Conservation (phyloP, 2,113 vertebrate species). For the Oreamnos americanus region DNA sequence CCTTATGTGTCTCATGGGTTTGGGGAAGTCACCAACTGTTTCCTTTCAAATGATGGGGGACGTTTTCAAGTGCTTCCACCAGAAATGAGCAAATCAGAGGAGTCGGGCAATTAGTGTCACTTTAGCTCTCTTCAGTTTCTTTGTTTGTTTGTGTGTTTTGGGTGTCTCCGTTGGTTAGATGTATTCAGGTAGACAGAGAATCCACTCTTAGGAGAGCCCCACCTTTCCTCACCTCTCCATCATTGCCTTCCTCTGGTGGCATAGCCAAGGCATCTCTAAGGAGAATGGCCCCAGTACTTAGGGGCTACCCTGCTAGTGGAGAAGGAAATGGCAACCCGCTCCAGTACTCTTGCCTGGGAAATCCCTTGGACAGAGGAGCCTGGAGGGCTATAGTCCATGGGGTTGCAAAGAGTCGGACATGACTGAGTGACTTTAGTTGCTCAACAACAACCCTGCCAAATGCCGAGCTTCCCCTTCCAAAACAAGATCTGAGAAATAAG, state of each 20-base stretch:
- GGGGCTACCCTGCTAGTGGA: neutral
- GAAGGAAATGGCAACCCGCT: neutral
- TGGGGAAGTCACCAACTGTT: neutral
- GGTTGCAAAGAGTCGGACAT: neutral
- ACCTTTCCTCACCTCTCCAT: neutral
- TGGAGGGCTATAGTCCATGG: neutral
- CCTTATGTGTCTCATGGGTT: rapidly evolving
- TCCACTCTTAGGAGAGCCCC: no score
- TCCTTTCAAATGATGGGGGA: neutral
- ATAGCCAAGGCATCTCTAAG: neutral
- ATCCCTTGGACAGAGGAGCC: neutral
- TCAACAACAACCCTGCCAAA: neutral
- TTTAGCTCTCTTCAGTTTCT: neutral
- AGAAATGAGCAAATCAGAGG: neutral
- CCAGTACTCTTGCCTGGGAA: neutral
- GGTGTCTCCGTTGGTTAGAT: neutral
- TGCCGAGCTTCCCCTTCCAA: neutral
- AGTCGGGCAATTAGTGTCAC: rapidly evolving
- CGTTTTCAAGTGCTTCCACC: neutral
- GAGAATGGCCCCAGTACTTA: rapidly evolving
- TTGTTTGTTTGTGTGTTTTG: neutral
- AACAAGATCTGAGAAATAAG: conserved; percentile 21
- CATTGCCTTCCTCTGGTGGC: neutral
- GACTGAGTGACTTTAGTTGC: neutral
- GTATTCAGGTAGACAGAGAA: neutral